Percentiles rank a stretch among this genome's conserved stretches.
Conservation (phyloP, 2,888 invertebrate genomes). For the Papilio gigon region DNA sequence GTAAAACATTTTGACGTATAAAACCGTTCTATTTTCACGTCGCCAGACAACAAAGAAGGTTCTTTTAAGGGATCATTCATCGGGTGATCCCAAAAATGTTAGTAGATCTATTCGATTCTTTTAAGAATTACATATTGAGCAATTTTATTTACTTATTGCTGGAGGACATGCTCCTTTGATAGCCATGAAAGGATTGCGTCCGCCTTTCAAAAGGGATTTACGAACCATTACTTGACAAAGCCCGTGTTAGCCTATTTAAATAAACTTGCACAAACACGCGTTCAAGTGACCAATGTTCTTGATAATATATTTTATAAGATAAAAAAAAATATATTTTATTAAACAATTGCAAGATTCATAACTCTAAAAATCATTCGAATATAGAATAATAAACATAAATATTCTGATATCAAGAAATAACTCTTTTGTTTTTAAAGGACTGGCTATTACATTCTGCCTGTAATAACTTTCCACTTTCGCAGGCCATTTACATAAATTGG, state of each 20-base stretch:
- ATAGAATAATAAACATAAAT: not conserved
- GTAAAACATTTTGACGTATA: conserved; percentile 52
- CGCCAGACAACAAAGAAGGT: conserved; percentile 60
- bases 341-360: no score
- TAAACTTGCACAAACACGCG: conserved; percentile 37
- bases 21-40: conserved; percentile 58
- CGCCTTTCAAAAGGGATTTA: conserved; percentile 61
- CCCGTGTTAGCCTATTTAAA: conserved; percentile 48
- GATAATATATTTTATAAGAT: not conserved
- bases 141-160: conserved; percentile 61
- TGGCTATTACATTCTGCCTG: conserved; percentile 11
- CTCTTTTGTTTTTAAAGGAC: conserved; percentile 4
- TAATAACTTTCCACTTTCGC: conserved; percentile 36
- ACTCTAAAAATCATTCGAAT: no score
- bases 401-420: conserved; percentile 6
- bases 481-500: conserved; percentile 36
- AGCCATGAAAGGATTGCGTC: conserved; percentile 60
- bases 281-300: conserved; percentile 2
- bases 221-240: conserved; percentile 56
- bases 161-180: conserved; percentile 61
- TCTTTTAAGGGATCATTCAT: conserved; percentile 63
- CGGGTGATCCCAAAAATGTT: conserved; percentile 58
- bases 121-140: conserved; percentile 63
- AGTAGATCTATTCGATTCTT: conserved; percentile 63
- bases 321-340: not conserved